Evolutionary conservation across 1,140 invertebrate species (phyloP).

Genomic region (Alviniconcha marisindica): DNA sequence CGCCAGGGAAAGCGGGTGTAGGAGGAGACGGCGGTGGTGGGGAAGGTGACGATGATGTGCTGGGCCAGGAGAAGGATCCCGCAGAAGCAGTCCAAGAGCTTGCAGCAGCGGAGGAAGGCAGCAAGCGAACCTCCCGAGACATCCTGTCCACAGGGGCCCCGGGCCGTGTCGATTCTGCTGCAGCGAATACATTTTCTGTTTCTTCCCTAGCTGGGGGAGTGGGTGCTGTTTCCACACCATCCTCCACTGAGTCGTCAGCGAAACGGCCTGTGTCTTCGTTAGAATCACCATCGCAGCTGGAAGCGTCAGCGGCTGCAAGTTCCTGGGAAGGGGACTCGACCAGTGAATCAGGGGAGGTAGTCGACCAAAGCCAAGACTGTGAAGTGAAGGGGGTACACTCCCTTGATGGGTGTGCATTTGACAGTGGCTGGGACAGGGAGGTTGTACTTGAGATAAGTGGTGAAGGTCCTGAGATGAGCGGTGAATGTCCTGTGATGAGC

Average conservation of each 20-base stretch:
- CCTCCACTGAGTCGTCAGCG: background rate
- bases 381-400: too few relatives aligned
- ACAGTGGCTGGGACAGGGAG: too few relatives aligned
- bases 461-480: too few relatives aligned
- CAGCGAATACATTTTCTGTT: background rate
- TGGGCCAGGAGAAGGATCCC: background rate
- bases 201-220: background rate
- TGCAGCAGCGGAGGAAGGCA: too few relatives aligned
- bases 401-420: too few relatives aligned
- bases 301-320: too few relatives aligned
- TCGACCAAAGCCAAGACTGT: background rate
- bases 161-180: conserved; percentile 31
- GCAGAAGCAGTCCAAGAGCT: too few relatives aligned
- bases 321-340: too few relatives aligned
- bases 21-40: background rate
- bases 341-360: background rate
- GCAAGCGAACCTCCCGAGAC: background rate
- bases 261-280: too few relatives aligned
- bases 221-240: background rate
- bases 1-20: conserved; percentile 2
- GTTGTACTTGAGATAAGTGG: too few relatives aligned
- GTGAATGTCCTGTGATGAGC: too few relatives aligned
- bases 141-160: background rate
- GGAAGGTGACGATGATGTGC: background rate
- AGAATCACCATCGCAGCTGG: too few relatives aligned